phyloP scores from a whole-genome alignment of 2,797 vertebrate genomes.

The Catamblyrhynchus diadema region DNA sequence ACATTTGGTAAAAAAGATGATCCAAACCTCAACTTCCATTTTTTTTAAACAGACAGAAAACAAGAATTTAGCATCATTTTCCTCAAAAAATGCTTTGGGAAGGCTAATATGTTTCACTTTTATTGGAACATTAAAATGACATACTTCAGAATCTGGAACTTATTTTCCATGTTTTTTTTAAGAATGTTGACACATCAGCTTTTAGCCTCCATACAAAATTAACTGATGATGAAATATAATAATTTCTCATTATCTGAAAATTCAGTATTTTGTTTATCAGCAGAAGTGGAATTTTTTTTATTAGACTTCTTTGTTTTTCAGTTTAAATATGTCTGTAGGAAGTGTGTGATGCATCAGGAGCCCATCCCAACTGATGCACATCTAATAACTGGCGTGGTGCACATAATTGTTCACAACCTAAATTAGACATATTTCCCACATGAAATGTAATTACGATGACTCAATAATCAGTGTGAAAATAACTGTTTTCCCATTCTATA shows the following conservation, averaged over 20 bases:
- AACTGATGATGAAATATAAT: neutral
- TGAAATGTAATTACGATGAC: neutral
- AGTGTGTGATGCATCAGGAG: neutral
- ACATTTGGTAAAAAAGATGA: neutral
- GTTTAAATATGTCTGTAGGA: neutral
- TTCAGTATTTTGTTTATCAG: neutral
- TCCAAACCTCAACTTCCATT: neutral
- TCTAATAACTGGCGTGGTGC: neutral
- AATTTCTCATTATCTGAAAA: neutral
- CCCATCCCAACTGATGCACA: neutral
- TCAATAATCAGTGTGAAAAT: neutral
- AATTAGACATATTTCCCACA: neutral
- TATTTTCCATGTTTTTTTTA: neutral
- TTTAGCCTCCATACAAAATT: neutral
- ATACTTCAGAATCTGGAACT: neutral
- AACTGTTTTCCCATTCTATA: neutral
- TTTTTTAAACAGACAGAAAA: neutral
- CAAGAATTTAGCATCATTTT: neutral
- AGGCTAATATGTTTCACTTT: neutral
- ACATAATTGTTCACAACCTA: neutral
- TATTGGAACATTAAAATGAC: neutral
- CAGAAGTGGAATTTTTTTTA: neutral
- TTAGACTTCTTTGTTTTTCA: neutral
- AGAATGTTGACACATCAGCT: neutral
- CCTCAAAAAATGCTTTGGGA: neutral